phyloP scores from a whole-genome alignment of 1,140 invertebrate species.

The Anastatus disparis region DNA sequence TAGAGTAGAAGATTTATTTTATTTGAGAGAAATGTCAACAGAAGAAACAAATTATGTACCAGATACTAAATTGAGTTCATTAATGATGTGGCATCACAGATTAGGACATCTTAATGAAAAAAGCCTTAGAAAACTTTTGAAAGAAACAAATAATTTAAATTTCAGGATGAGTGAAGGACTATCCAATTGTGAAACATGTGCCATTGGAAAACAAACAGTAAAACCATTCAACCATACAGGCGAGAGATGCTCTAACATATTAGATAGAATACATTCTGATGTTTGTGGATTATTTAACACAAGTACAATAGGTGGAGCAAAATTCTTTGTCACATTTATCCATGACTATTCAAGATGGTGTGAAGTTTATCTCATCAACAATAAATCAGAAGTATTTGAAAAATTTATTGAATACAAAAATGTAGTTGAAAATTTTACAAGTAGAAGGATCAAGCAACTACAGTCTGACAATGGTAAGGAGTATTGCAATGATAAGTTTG shows the following conservation, averaged over 20 bases:
- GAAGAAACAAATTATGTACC: neutral
- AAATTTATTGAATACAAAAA: slow-evolving; percentile 50
- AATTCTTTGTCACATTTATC: slow-evolving; percentile 54
- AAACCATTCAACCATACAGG: slow-evolving; percentile 14
- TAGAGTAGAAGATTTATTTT: slow-evolving; percentile 4
- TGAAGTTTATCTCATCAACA: slow-evolving; percentile 52
- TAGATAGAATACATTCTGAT: slow-evolving; percentile 32
- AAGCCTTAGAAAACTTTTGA: slow-evolving; percentile 19
- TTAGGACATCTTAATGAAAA: slow-evolving; percentile 34
- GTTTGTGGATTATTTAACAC: slow-evolving; percentile 37
- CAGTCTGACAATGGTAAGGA: slow-evolving; percentile 51
- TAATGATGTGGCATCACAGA: slow-evolving; percentile 32
- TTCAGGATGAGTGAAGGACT: slow-evolving; percentile 4
- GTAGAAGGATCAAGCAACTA: slow-evolving; percentile 43
- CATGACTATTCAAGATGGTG: slow-evolving; percentile 51
- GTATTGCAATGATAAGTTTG: slow-evolving; percentile 47
- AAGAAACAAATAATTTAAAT: neutral
- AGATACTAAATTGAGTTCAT: neutral
- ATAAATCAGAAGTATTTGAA: slow-evolving; percentile 49
- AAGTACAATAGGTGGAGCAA: slow-evolving; percentile 23
- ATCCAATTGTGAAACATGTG: slow-evolving; percentile 20
- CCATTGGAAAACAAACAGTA: slow-evolving; percentile 16
- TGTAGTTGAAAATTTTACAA: slow-evolving; percentile 45
- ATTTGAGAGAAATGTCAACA: neutral
- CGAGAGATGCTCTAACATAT: neutral